These are phyloP conservation scores for Sebastes nivosus DNA, from an alignment of 2,797 vertebrate species.

Conservation along the genomic window DNA sequence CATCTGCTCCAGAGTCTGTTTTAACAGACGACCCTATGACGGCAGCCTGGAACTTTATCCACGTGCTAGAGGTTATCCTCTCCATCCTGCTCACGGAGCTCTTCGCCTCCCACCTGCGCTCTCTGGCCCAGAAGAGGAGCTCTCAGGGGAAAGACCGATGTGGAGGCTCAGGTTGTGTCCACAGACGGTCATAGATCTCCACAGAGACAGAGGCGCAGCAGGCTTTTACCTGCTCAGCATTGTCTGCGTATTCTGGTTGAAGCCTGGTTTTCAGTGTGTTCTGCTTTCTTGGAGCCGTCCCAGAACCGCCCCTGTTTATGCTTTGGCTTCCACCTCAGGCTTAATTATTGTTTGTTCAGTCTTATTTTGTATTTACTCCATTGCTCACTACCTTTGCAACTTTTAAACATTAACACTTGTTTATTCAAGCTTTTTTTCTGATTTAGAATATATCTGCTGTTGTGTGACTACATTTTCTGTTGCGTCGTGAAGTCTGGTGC, in stretches of 20 bases:
- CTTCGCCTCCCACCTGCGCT: constrained; percentile 55
- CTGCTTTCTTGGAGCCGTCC: constrained; percentile 32
- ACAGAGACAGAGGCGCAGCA: constrained; percentile 44
- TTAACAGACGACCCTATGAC: constrained; percentile 7
- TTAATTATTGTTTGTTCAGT: constrained; percentile 44
- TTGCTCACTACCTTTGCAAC: constrained; percentile 48
- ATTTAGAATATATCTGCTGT: background rate
- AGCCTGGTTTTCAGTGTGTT: constrained; percentile 50
- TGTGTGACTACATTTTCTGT: background rate
- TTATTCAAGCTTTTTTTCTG: accelerated
- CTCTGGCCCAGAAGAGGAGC: constrained; percentile 29
- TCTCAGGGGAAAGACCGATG: background rate
- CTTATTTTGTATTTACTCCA: constrained; percentile 47
- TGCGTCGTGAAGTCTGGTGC: background rate
- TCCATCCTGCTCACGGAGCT: constrained; percentile 62
- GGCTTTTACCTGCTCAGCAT: constrained; percentile 63
- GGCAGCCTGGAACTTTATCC: constrained; percentile 63
- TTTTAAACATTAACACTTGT: background rate
- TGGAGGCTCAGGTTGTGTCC: background rate
- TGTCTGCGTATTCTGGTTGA: constrained; percentile 48
- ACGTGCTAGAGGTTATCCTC: constrained; percentile 47
- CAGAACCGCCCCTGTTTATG: constrained; percentile 29
- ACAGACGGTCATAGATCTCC: constrained; percentile 50
- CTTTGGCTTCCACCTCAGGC: constrained; percentile 50
- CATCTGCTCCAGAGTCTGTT: constrained; percentile 54